Evolutionary conservation across 1,140 invertebrate genomes (phyloP).

Genomic region (Parasteatoda tepidariorum): DNA sequence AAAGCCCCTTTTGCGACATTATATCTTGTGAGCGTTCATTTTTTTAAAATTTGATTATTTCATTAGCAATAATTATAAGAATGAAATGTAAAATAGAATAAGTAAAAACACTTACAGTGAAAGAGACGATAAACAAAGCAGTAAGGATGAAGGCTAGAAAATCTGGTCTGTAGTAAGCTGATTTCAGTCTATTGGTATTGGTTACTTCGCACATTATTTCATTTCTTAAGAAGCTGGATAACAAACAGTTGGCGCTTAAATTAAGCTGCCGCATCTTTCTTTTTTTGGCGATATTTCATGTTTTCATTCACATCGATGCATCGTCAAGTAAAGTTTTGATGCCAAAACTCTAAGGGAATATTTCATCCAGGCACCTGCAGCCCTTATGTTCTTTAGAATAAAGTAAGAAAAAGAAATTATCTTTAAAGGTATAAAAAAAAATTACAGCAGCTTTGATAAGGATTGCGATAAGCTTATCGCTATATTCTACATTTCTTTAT

Average conservation of each 20-base stretch:
- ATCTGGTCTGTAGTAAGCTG: slow-evolving; percentile 51
- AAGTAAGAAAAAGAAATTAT: too few species aligned
- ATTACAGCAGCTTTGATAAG: too few species aligned
- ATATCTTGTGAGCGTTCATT: too few species aligned
- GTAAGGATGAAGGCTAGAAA: slow-evolving; percentile 51
- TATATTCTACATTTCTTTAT: too few species aligned
- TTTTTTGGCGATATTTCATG: neutral
- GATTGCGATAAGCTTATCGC: too few species aligned
- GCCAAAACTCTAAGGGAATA: too few species aligned
- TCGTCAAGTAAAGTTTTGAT: neutral
- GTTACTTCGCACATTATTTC: slow-evolving; percentile 37
- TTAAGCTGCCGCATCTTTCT: slow-evolving; percentile 5
- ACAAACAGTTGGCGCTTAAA: neutral
- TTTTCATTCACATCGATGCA: neutral
- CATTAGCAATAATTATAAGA: neutral
- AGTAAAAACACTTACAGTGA: neutral
- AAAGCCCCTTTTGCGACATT: too few species aligned
- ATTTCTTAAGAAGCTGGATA: neutral
- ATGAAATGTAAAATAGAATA: neutral
- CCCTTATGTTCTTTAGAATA: too few species aligned
- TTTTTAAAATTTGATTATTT: neutral
- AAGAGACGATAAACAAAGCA: neutral
- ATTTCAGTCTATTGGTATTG: slow-evolving; percentile 31
- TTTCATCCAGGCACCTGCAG: too few species aligned
- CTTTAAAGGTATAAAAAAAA: too few species aligned